A percentile compares a stretch with the other conserved stretches of the same genome.
Evolutionary conservation across 30 jellyfish, hydroid and myxozoan species (phyloP).

Genomic region (Pelagia noctiluca): DNA sequence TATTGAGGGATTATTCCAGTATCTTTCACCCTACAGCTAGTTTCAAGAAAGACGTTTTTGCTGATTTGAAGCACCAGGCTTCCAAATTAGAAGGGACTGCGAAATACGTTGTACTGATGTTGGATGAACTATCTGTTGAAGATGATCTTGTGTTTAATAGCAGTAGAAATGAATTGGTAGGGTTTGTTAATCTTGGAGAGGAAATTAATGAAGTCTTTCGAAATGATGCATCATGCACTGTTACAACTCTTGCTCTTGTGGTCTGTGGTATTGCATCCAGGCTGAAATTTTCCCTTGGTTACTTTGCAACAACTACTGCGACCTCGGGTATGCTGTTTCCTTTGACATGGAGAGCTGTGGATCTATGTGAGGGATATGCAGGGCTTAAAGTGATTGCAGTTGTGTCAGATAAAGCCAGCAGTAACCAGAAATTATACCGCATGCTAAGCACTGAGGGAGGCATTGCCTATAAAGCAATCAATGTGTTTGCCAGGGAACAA

Average conservation of each 20-base stretch:
- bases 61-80: slow-evolving; percentile 44
- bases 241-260: slow-evolving; percentile 3
- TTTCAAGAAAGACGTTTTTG: slow-evolving; percentile 51
- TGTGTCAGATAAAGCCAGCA: slow-evolving; percentile 40
- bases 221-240: neutral
- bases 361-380: slow-evolving; percentile 13
- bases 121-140: slow-evolving; percentile 33
- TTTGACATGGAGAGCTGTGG: slow-evolving; percentile 14
- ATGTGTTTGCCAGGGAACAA: slow-evolving; percentile 33
- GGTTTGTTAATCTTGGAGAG: slow-evolving; percentile 20
- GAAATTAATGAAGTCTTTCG: slow-evolving; percentile 1
- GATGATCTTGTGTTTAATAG: slow-evolving; percentile 12
- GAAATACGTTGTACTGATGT: slow-evolving; percentile 42
- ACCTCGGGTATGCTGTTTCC: slow-evolving; percentile 5
- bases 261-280: slow-evolving; percentile 24
- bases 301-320: slow-evolving; percentile 21
- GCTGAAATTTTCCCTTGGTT: slow-evolving; percentile 17
- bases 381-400: slow-evolving; percentile 10
- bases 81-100: slow-evolving; percentile 38
- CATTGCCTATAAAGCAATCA: slow-evolving; percentile 21
- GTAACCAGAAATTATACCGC: slow-evolving; percentile 40
- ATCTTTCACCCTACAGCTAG: slow-evolving; percentile 41
- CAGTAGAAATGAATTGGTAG: slow-evolving; percentile 16
- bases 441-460: slow-evolving; percentile 27
- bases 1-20: slow-evolving; percentile 44